Base-by-base conservation (phyloP, 1,140 invertebrate genomes). In the Anadara kagoshimensis region DNA sequence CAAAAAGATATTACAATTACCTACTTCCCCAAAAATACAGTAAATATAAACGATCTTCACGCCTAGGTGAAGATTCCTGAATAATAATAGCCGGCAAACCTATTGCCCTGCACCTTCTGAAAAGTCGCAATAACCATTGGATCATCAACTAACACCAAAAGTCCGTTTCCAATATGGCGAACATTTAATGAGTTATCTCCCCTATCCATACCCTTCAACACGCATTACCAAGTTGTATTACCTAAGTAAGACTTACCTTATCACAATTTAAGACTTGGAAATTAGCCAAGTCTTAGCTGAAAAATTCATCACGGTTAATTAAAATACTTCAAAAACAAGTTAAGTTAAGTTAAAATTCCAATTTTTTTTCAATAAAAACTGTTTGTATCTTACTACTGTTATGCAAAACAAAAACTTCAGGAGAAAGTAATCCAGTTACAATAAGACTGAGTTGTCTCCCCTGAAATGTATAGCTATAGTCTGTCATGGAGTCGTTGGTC, bases 151-250 rank as follows among this genome's bases (percentile, higher is more conserved):
- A 68, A 70, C 79, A 81, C 79, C 79, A 76, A 65, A 61, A 72
- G 69, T 80, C 73, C 71, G 62, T 72, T 70, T 76, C 79, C 79
- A 81, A 75, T 80, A 77, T 73, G 75, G 78, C 75, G 72, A 77
- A 63, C 58, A 47, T 57, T 51, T 65, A 65, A 72, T 63, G 53
- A 57, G 45, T 72, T 63, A 72, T 61, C 61, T 73, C 49, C 70
- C 72, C 45, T 61, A 43, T 74, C 64, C 71, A 36, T 61, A 43
- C 36, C 72, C 70, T 66, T 72, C 70, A 62, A 72, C 70, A 72
- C 70, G 70, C 62, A 64, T 72, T 59, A 49, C 67, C 58, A 56
- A 59, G 29, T 63, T 72, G 47, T 44, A 56, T 65, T 24, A 53
- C 65, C 76, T 70, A 29, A 36, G 29, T 36, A 36, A 36, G 64